These are phyloP conservation scores for Saguinus oedipus DNA, from an alignment of 2,797 vertebrate species.

Conservation along the genomic window DNA sequence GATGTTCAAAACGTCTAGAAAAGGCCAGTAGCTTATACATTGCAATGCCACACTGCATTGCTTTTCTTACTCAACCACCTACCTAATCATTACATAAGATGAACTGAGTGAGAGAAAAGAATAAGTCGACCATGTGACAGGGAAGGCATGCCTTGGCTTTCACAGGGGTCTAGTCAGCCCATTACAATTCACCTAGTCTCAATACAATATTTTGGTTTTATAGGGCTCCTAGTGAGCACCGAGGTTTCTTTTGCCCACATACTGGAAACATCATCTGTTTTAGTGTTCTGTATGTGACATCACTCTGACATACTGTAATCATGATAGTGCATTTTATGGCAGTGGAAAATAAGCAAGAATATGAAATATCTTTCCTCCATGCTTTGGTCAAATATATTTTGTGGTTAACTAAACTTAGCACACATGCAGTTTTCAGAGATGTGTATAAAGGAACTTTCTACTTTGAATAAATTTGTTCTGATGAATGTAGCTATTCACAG, in stretches of 20 bases:
- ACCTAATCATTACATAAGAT: not conserved
- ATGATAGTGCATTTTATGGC: constrained; percentile 32
- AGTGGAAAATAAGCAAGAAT: constrained; percentile 57
- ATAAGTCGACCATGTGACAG: not conserved
- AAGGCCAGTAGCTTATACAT: not conserved
- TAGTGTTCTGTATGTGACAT: constrained; percentile 10
- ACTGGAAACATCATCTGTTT: constrained; percentile 33
- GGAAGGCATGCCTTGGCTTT: not conserved
- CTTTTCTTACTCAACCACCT: not conserved
- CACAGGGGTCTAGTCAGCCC: not conserved
- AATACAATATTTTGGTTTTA: not conserved
- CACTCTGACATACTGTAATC: constrained; percentile 39
- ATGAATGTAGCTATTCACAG: constrained; percentile 35
- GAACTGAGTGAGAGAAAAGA: constrained; percentile 12
- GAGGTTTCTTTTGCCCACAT: not conserved
- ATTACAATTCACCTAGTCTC: not conserved
- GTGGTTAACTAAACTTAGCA: constrained; percentile 42
- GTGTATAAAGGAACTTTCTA: not conserved
- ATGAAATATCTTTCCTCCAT: constrained; percentile 41
- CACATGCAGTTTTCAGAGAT: not conserved
- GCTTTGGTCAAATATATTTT: constrained; percentile 47
- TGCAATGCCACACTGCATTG: not conserved
- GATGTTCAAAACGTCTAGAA: not conserved
- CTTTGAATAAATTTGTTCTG: not conserved
- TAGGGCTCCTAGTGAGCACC: not conserved